These are phyloP conservation scores for Diadema setosum DNA, from an alignment of 35 echinoderm and acorn worm genomes.

Conservation along the genomic window DNA sequence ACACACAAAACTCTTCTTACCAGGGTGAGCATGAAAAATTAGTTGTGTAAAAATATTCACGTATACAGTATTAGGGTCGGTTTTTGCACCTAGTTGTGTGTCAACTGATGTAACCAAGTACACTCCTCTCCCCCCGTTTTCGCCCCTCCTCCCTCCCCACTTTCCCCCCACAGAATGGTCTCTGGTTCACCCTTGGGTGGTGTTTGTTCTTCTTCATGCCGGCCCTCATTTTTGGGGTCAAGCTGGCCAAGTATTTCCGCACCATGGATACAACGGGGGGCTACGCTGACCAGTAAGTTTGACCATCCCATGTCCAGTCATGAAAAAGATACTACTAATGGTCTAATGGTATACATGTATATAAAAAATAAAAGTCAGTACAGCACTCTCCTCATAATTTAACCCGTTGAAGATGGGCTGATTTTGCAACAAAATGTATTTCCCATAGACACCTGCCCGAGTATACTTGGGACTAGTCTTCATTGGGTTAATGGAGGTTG, in stretches of 20 bases:
- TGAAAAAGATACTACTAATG: too few species aligned
- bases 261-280: constrained; percentile 47
- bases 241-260: constrained; percentile 89
- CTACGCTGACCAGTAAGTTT: neutral
- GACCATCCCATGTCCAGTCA: neutral
- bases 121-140: neutral
- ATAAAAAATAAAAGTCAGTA: too few species aligned
- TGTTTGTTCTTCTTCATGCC: constrained; percentile 81
- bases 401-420: too few species aligned
- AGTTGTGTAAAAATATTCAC: too few species aligned
- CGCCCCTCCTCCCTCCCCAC: neutral
- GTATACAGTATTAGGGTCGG: neutral
- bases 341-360: too few species aligned
- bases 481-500: too few species aligned
- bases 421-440: too few species aligned
- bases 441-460: too few species aligned
- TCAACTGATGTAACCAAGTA: neutral
- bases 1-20: too few species aligned
- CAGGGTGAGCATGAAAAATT: too few species aligned
- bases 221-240: constrained; percentile 79
- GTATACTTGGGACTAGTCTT: too few species aligned
- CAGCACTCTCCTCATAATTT: too few species aligned
- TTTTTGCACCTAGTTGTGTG: neutral
- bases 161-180: constrained; percentile 49
- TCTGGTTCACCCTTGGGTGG: constrained; percentile 94